A percentile compares a stretch with the other conserved stretches of the same genome.
These are phyloP conservation scores for Pectinophora gossypiella DNA, from an alignment of 1,140 invertebrate species.

Conservation along the genomic window DNA sequence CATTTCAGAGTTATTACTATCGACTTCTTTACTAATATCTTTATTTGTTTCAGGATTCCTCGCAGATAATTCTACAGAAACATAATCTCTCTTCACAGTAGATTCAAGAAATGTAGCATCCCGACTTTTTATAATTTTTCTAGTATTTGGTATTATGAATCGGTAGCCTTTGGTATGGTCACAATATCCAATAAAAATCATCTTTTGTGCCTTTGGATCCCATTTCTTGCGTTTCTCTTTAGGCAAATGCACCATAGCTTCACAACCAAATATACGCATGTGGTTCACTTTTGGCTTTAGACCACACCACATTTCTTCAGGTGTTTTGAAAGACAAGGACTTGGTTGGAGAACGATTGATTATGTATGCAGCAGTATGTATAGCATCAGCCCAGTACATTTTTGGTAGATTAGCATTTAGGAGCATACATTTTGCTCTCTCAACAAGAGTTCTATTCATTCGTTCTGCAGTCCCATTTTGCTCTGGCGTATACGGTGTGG, in stretches of 20 bases:
- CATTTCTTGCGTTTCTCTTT: conserved; percentile 11
- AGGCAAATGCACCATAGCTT: conserved; percentile 36
- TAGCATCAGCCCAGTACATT: conserved; percentile 12
- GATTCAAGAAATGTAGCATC: conserved; percentile 30
- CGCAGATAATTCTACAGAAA: conserved; percentile 11
- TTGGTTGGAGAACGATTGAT: conserved; percentile 11
- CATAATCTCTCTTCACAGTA: conserved; percentile 27
- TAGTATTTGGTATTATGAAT: conserved; percentile 3
- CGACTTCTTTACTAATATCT: neutral
- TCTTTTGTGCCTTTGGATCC: conserved; percentile 24
- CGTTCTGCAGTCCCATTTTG: conserved; percentile 56
- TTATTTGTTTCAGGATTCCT: conserved; percentile 5
- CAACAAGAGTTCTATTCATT: conserved; percentile 34
- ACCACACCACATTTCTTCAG: conserved; percentile 34
- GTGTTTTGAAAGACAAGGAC: conserved; percentile 17
- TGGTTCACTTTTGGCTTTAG: conserved; percentile 33
- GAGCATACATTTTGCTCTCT: conserved; percentile 29
- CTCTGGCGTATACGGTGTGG: conserved; percentile 27
- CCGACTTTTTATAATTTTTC: conserved; percentile 23
- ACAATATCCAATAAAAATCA: conserved; percentile 5
- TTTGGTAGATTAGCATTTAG: conserved; percentile 13
- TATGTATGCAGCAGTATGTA: conserved; percentile 9
- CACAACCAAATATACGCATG: conserved; percentile 30
- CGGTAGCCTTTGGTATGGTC: conserved; percentile 8
- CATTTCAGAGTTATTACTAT: neutral